Base-by-base conservation (phyloP, 2,797 vertebrate species). In the Anguilla obscura region DNA sequence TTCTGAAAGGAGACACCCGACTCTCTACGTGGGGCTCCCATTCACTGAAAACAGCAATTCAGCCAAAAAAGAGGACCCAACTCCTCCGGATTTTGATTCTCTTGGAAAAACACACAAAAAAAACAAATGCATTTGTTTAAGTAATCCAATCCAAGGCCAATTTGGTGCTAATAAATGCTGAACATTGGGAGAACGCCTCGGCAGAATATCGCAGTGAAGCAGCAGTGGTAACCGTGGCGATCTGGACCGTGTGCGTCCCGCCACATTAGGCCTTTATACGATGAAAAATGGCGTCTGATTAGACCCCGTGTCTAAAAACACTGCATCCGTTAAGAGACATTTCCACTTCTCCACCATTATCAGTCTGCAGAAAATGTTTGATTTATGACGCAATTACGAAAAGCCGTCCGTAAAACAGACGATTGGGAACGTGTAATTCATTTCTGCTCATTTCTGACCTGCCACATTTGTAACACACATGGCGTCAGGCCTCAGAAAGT, bases 281-380 rank as follows among this genome's bases (percentile, higher is more conserved):
- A 85, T 85, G 54, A 85, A 85, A 85, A 85, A 85, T 60, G 56
- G 54, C 18, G 33, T 58, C 54, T 58, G 52, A 85, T 85, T 58
- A 85, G 33, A 60, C 24, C 36, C 36, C n/a, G 76, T 48, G 12
- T 48, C 16, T 80, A 48, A 80, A 80, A 80, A 48, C 48, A 80
- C 24, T 27, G 27, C 33, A 85, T 85, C 84, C 16, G 4, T 40
- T 21, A 21, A 21, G 56, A 60, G 30, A 85, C 52, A 85, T 63
- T 85, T 85, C 52, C 52, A 40, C 56, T 16, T 45, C 33, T 63
- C 56, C 56, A 58, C 52, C 12, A 56, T 58, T 58, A 84, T 58
- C 83, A 84, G 56, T 58, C 83, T 84, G n/a, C 83, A 84, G 50
- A 84, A 27, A 84, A 56, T 52, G 45, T 52, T 58, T 84, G 48